Conservation (phyloP, 2,888 invertebrate genomes). For the Amiota mariae region DNA sequence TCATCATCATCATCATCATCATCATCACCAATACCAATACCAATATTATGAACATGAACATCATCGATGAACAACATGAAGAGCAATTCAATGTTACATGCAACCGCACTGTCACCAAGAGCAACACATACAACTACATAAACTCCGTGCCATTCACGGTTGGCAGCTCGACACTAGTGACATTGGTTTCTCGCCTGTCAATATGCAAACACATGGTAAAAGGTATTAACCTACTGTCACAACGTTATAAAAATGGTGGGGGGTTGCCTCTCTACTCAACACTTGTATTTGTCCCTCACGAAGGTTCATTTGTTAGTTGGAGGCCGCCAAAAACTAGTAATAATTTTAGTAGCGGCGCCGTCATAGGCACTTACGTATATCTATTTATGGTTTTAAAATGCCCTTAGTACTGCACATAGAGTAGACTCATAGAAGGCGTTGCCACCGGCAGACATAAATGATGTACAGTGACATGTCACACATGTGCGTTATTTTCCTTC, state of each 20-base stretch:
- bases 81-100: not conserved
- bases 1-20: not conserved
- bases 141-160: not conserved
- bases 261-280: no score
- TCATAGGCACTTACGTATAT: conserved; percentile 43
- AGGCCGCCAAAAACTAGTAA: no score
- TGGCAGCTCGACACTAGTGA: not conserved
- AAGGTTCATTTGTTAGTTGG: not conserved
- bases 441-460: conserved; percentile 22
- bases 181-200: conserved; percentile 42
- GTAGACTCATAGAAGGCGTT: conserved; percentile 23
- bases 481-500: conserved; percentile 24
- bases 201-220: conserved; percentile 65
- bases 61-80: not conserved
- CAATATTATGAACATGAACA: not conserved
- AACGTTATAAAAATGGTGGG: conserved; percentile 16
- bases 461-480: conserved; percentile 38
- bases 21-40: not conserved
- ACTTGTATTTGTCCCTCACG: no score
- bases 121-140: not conserved
- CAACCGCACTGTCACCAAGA: conserved; percentile 15
- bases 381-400: conserved; percentile 55
- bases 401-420: not conserved
- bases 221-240: conserved; percentile 57
- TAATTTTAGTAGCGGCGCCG: not conserved